These are phyloP conservation scores for Hypotaenidia okinawae DNA, from an alignment of 2,797 vertebrate species.

Conservation along the genomic window DNA sequence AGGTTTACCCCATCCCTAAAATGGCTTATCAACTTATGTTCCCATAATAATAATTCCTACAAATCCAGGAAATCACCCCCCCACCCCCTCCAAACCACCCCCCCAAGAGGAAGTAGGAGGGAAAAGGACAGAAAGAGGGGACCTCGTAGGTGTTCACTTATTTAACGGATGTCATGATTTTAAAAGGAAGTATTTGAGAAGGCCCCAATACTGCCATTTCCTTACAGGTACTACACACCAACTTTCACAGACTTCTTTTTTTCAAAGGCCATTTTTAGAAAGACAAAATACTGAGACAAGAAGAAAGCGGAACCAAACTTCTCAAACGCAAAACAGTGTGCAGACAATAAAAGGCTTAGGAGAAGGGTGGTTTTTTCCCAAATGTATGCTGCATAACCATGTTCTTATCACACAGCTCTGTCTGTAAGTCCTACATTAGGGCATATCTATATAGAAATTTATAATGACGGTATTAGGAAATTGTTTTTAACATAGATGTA, in stretches of 20 bases:
- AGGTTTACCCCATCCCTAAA: constrained; percentile 5
- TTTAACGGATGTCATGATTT: neutral
- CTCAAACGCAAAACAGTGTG: constrained; percentile 22
- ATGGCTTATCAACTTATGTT: constrained; percentile 1
- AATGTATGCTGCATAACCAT: constrained; percentile 50
- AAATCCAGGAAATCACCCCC: neutral
- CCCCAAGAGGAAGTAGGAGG: neutral
- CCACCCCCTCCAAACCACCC: too few species aligned
- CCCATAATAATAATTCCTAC: neutral
- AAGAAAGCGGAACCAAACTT: constrained; percentile 10
- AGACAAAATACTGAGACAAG: constrained; percentile 21
- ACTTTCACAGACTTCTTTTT: neutral
- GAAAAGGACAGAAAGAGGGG: constrained; percentile 1
- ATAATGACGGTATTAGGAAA: constrained; percentile 26
- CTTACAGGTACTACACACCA: neutral
- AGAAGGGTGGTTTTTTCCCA: constrained; percentile 22
- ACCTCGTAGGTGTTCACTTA: neutral
- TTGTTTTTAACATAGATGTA: constrained; percentile 25
- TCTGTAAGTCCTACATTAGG: constrained; percentile 11
- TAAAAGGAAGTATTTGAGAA: neutral
- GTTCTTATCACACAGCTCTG: constrained; percentile 43
- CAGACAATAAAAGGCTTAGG: constrained; percentile 60
- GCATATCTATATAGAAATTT: constrained; percentile 14
- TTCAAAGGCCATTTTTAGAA: constrained; percentile 66
- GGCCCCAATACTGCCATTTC: neutral